Percentiles rank a stretch among this genome's conserved stretches.
phyloP scores from a whole-genome alignment of 2,113 vertebrate genomes.

The Zonotrichia leucophrys region DNA sequence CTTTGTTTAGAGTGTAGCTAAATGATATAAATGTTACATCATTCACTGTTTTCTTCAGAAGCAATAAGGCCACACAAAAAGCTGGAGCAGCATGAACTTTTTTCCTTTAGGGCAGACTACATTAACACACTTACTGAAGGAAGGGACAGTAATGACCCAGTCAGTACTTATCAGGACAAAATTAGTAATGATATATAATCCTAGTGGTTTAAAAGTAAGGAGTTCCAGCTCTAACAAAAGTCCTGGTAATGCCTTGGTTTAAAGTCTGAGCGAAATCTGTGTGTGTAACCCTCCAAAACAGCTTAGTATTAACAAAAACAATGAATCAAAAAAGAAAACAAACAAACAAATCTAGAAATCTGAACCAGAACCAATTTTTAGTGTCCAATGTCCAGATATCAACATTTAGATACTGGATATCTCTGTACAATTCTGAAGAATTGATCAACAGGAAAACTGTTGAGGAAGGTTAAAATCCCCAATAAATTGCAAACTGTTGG shows the following conservation, averaged over 20 bases:
- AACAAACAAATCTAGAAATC: background rate
- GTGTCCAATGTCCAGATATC: too few species aligned
- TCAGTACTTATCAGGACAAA: conserved; percentile 20
- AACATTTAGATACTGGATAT: background rate
- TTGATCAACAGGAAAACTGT: background rate
- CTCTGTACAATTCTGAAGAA: background rate
- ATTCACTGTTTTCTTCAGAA: background rate
- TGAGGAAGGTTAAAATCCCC: background rate
- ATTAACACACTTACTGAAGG: background rate
- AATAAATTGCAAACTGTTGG: background rate
- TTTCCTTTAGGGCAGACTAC: background rate
- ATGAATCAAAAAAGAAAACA: background rate
- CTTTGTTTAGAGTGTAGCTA: background rate
- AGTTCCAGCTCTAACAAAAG: conserved; percentile 17
- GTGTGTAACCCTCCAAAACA: background rate
- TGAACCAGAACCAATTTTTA: background rate
- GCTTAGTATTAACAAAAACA: background rate
- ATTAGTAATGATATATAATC: conserved; percentile 15
- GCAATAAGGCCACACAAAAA: background rate
- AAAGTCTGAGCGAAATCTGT: background rate
- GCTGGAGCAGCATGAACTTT: background rate
- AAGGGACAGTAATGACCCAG: background rate
- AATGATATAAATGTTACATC: background rate
- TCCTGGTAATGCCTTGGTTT: conserved; percentile 30
- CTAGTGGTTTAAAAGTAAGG: conserved; percentile 20